Conservation (phyloP, 2,113 vertebrate species). For the Sarotherodon lohbergeri region DNA sequence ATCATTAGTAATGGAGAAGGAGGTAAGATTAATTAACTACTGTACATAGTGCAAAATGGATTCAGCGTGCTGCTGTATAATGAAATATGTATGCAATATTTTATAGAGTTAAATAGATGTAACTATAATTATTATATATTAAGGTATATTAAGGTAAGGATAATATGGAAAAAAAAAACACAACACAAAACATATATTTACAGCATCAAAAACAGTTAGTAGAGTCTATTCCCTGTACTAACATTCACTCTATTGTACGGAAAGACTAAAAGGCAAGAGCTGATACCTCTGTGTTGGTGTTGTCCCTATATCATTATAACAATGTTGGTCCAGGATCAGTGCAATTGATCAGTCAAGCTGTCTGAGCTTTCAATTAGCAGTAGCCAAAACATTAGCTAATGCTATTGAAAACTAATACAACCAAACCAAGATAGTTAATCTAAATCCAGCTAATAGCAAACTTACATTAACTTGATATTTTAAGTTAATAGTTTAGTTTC, state of each 20-base stretch:
- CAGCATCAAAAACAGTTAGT: not conserved
- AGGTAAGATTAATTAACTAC: not conserved
- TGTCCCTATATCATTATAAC: not conserved
- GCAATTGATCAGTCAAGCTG: not conserved
- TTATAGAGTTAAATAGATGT: not conserved
- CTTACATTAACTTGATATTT: not conserved
- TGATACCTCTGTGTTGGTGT: not conserved
- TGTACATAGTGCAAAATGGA: not conserved
- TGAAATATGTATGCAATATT: not conserved
- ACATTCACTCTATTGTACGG: not conserved
- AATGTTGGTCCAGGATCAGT: not conserved
- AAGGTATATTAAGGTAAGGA: not conserved
- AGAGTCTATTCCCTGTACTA: not conserved
- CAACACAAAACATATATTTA: not conserved
- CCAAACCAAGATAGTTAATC: not conserved
- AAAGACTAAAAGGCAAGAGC: not conserved
- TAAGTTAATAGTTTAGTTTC: not conserved
- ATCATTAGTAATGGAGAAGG: conserved; percentile 21
- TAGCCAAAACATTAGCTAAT: not conserved
- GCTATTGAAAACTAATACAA: not conserved
- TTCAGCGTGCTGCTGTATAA: not conserved
- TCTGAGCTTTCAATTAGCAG: not conserved
- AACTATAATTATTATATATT: not conserved
- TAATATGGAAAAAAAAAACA: not conserved
- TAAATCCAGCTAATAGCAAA: not conserved